Base-by-base conservation (phyloP, 2,113 vertebrate species). In the Coptodon rendalli region DNA sequence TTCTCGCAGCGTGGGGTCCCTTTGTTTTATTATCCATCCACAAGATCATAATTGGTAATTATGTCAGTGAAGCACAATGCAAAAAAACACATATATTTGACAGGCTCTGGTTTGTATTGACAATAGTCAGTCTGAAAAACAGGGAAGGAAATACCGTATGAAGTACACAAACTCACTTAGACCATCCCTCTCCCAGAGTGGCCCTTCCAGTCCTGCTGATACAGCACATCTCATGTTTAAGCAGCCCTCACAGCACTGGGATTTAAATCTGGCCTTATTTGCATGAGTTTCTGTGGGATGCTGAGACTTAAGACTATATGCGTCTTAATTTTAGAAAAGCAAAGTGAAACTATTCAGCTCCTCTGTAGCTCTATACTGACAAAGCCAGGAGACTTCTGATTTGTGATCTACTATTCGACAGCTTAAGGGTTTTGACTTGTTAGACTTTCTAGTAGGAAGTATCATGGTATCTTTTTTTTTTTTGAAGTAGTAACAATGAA, bases 191-290 rank as follows among this genome's bases (percentile, higher is more conserved):
- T 5, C 78, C 68, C 6, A 80, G 53, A 56, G 68, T 48, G 40
- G 0, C 71, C 71, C 14, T 76, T 76, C 5, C 2, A 17, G 68
- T 45, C 40, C 22, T 19, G 40, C 24, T 76, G 9, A 48, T 48
- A 48, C 24, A 27, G 6, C 7, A 6, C 0, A 3, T 7, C 71
- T 45, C 3, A 12, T 11, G 53, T 56, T 56, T 12, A 56, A 22
- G 53, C 53, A 24, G 19, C 19, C 19, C 50, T 53, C 9, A 9
- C 68, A 27, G 24, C 43, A 48, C 43, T 76, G 71, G 24, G 24
- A 48, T 59, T 68, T 90, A 66, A 94, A 92, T 82, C 79, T 78
- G 61, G 45, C 17, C 52, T 83, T 36, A 31, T 90, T 63, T 91
- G 17, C 73, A 40, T 36, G 6, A 80, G 50, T 82, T 53, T 88